These are phyloP conservation scores for Catharus bicknelli DNA, from an alignment of 2,113 vertebrate species.

Conservation along the genomic window DNA sequence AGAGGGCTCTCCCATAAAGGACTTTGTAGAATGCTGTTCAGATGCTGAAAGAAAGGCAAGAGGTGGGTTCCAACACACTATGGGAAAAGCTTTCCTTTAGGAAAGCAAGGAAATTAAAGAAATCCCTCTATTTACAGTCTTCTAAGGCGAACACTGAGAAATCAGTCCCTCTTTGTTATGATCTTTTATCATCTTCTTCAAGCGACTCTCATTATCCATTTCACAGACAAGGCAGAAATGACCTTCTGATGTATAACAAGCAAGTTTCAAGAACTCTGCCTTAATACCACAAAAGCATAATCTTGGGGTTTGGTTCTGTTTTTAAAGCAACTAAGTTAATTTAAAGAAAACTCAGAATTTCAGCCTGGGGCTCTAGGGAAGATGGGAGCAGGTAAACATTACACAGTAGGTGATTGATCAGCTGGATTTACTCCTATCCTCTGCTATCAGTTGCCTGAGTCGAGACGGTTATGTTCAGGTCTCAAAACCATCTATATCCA, in stretches of 20 bases:
- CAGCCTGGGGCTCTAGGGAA: neutral
- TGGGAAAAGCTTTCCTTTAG: neutral
- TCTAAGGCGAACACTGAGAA: neutral
- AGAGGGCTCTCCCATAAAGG: neutral
- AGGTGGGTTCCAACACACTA: neutral
- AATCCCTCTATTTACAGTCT: conserved; percentile 1
- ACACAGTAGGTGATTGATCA: neutral
- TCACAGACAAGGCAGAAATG: neutral
- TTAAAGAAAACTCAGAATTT: conserved; percentile 6
- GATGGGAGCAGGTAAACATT: neutral
- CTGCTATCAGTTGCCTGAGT: conserved; percentile 17
- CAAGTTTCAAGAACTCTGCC: neutral
- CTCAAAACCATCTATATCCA: neutral
- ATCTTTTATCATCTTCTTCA: neutral
- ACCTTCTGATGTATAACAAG: neutral
- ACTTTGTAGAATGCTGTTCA: neutral
- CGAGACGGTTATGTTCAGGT: neutral
- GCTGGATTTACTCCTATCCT: neutral
- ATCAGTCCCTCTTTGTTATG: neutral
- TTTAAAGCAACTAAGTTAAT: neutral
- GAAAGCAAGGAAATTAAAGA: neutral
- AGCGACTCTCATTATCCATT: neutral
- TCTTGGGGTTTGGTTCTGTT: neutral
- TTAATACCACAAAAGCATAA: neutral
- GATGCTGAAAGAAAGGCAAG: conserved; percentile 16